These are phyloP conservation scores for Brachionus paranguensis DNA, from an alignment of 1,140 invertebrate species.

Conservation along the genomic window DNA sequence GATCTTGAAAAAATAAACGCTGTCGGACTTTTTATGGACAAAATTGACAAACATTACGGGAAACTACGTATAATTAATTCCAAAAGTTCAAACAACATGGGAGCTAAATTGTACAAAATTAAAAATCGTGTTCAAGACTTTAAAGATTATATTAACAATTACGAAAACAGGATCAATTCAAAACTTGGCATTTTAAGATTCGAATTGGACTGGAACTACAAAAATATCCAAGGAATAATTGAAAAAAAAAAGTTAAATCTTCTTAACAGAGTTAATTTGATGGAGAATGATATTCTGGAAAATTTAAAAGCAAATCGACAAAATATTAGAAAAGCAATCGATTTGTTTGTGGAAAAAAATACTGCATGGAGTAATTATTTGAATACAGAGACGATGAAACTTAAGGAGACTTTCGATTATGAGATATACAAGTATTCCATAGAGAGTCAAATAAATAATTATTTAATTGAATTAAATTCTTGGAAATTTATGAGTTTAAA, in stretches of 20 bases:
- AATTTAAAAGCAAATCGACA: neutral
- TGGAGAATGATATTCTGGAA: neutral
- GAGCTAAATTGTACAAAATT: neutral
- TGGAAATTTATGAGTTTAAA: neutral
- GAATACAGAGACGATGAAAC: neutral
- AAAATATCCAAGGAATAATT: neutral
- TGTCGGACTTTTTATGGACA: conserved; percentile 1
- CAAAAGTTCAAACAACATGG: neutral
- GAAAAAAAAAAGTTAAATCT: neutral
- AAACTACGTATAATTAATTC: neutral
- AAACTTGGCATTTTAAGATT: neutral
- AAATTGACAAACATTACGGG: neutral
- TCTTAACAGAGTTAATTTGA: neutral
- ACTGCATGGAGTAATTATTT: neutral
- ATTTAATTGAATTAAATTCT: neutral
- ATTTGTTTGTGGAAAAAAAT: neutral
- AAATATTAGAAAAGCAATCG: neutral
- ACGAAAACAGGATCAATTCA: neutral
- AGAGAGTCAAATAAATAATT: neutral
- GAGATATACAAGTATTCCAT: neutral
- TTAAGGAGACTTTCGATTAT: conserved; percentile 1
- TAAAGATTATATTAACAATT: neutral
- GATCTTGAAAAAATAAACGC: neutral
- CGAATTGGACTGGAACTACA: neutral
- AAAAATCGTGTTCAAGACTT: neutral